phyloP scores from a whole-genome alignment of 2,888 invertebrate species.

The Drosophila kanekoi region DNA sequence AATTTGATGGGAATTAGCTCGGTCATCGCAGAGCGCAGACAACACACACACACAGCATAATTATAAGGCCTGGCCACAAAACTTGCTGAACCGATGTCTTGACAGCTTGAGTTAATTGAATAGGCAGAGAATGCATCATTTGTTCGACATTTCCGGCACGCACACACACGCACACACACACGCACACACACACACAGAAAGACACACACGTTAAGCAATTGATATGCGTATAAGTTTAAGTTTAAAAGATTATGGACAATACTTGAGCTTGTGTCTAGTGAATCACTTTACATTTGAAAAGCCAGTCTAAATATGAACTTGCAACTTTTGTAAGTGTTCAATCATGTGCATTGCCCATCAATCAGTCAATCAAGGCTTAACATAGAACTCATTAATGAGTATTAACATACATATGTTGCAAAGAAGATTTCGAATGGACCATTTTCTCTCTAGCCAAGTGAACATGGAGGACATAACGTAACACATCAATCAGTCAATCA shows the following conservation, averaged over 20 bases:
- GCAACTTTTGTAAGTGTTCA: too few species aligned
- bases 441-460: too few species aligned
- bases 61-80: slow-evolving; percentile 5
- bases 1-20: slow-evolving; percentile 57
- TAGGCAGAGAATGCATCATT: slow-evolving; percentile 42
- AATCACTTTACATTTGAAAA: background rate
- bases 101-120: slow-evolving; percentile 19
- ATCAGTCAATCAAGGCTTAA: too few species aligned
- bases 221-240: slow-evolving; percentile 20
- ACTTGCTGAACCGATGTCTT: slow-evolving; percentile 5
- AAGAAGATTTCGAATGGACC: too few species aligned
- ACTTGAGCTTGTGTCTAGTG: slow-evolving; percentile 3
- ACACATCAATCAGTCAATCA: too few species aligned
- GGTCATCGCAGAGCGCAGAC: slow-evolving; percentile 32
- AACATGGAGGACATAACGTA: too few species aligned
- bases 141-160: slow-evolving; percentile 61
- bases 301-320: too few species aligned
- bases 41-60: background rate
- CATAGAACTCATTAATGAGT: too few species aligned
- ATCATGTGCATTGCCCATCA: too few species aligned
- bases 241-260: slow-evolving; percentile 14
- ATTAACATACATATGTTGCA: too few species aligned
- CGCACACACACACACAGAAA: slow-evolving; percentile 4
- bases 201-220: slow-evolving; percentile 4
- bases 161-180: slow-evolving; percentile 1